Percentiles rank a stretch among this genome's conserved stretches.
Conservation (phyloP, 2,797 vertebrate genomes). For the Microtus obscurus region DNA sequence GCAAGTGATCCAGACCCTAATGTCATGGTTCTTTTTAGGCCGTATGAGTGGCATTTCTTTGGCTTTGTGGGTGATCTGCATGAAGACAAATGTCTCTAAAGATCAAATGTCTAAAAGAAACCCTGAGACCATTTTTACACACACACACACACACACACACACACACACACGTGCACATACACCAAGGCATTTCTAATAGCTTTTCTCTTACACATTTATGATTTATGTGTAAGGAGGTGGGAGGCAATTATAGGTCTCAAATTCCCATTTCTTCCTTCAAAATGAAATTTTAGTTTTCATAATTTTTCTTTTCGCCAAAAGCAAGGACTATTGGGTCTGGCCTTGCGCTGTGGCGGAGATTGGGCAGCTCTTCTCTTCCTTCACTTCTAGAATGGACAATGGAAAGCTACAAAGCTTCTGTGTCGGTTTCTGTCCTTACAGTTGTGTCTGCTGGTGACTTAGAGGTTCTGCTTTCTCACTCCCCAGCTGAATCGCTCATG, state of each 20-base stretch:
- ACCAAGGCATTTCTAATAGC: background rate
- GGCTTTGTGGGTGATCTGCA: background rate
- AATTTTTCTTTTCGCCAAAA: background rate
- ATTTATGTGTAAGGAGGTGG: constrained; percentile 55
- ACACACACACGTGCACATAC: background rate
- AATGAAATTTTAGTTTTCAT: constrained; percentile 44
- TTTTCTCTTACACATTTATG: background rate
- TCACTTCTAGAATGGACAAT: background rate
- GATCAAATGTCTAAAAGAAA: background rate
- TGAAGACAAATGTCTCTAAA: background rate
- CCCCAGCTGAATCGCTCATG: background rate
- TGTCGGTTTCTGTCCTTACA: background rate
- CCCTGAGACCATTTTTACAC: background rate
- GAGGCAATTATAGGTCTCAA: background rate
- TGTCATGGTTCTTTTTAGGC: background rate
- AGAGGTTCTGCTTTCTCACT: background rate
- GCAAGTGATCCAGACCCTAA: background rate
- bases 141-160: background rate
- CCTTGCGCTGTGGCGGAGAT: background rate
- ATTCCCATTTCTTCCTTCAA: constrained; percentile 11
- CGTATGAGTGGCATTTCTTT: constrained; percentile 21
- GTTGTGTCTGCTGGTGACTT: background rate
- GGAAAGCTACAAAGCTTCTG: background rate
- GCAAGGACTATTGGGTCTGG: background rate
- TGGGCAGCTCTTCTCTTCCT: background rate